These are phyloP conservation scores for Anthonomus grandis DNA, from an alignment of 1,140 invertebrate species.

Conservation along the genomic window DNA sequence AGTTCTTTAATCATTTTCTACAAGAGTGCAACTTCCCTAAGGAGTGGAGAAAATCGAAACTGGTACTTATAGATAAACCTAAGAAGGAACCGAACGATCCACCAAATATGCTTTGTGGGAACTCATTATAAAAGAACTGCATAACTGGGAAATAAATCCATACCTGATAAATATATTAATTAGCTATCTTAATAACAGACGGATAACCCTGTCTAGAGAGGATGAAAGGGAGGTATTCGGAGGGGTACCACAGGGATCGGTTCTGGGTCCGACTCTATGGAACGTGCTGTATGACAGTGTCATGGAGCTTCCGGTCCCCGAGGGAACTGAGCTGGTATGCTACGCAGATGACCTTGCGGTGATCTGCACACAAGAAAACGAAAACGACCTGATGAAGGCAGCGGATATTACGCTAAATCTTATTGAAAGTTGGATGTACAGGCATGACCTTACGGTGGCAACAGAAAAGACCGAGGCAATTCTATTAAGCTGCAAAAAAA, in stretches of 20 bases:
- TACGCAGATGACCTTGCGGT: conserved; percentile 41
- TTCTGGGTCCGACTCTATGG: conserved; percentile 42
- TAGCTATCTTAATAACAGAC: background rate
- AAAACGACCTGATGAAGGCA: background rate
- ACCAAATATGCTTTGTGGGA: no score
- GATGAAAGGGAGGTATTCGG: background rate
- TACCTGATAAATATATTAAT: background rate
- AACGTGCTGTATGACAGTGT: conserved; percentile 39
- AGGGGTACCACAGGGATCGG: conserved; percentile 39
- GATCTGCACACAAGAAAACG: conserved; percentile 10
- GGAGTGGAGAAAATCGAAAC: conserved; percentile 17
- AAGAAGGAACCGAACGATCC: conserved; percentile 7
- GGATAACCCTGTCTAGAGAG: background rate
- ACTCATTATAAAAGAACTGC: no score
- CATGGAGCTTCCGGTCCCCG: conserved; percentile 31
- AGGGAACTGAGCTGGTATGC: conserved; percentile 17
- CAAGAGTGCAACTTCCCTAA: conserved; percentile 4
- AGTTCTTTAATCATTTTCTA: background rate
- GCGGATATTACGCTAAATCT: background rate
- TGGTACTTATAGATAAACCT: conserved; percentile 21
- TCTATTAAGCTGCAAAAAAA: background rate
- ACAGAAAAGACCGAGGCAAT: background rate
- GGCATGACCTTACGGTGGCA: background rate
- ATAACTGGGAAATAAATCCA: background rate
- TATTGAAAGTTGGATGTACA: background rate